Evolutionary conservation across 2,888 invertebrate genomes (phyloP), one percentile per base, ranked within the genome.

Genomic region (Xestia rhomboidea): DNA sequence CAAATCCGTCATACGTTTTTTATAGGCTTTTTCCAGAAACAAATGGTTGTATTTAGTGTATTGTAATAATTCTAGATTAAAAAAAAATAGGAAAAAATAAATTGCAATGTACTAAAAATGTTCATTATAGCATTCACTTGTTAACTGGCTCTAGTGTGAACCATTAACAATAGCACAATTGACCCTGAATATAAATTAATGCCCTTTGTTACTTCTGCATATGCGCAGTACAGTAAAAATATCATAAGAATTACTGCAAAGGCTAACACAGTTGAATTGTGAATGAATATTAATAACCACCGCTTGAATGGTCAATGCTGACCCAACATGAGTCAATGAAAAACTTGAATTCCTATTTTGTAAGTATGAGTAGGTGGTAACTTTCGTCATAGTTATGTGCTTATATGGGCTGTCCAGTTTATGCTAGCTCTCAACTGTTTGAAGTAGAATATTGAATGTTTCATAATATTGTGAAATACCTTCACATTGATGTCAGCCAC

Each of bases 401-500:
- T 38, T 68, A 81, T 49, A 81, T 49, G 82, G 82, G 27, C 10
- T n/a, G 57, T 68, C 67, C 30, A 78, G 27, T 46, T n/a, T 18
- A 57, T 24, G n/a, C n/a, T 68, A 41, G 21, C 11, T 34, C 15
- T 34, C 0, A 8, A 68, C 15, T 38, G 24, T 2, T 30, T 15
- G 30, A n/a, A 57, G 13, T 34, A 41, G 10, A 73, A 41, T 27
- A 27, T 18, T 54, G 2, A 54, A 57, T 46, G 34, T 73, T 76
- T 82, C 79, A 80, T 63, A 85, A 73, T 27, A 62, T 88, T 84
- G 74, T 87, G 80, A 66, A 87, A 85, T 96, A 99, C 99, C 97
- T 98, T 98, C 78, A 99, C 98, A 94, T 98, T 98, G 86, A 99
- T 97, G 94, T 99, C 99, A 73, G 98, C 98, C 70, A 99, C 98